Base-by-base conservation (phyloP, 2,797 vertebrate species). In the Acipenser transmontanus region DNA sequence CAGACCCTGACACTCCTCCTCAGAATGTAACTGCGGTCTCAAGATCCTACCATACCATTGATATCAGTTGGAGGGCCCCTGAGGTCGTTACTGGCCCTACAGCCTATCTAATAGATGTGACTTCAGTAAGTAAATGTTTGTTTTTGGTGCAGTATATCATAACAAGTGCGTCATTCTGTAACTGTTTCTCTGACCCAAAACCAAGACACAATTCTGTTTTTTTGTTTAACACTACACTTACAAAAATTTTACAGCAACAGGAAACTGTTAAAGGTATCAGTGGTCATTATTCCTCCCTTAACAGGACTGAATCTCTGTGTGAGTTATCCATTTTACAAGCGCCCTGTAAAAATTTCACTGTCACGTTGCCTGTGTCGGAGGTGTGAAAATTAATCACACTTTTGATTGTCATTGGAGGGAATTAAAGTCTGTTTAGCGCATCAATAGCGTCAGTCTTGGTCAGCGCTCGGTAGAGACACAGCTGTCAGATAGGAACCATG, bases 1-100 rank as follows among this genome's bases (percentile, higher is more conserved):
- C 77, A 99, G 97, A 91, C 77, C 94, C 96, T 61, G 95, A 98
- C 63, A 82, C 83, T 59, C 94, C 96, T 73, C 95, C 96, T 64
- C 87, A 84, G 80, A 75, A 86, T 69, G 82, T 98, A 52, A 82
- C 74, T 7, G 92, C 91, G 62, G 74, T 80, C 62, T 78, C 89
- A 49, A 88, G 85, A 49, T 94, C 91, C 62, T 87, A 92, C 70
- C 88, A 82, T 63, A 89, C 87, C 69, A 83, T 98, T 76, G 90
- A 74, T 72, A 86, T 99, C 72, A 81, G 73, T 63, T 99, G 97
- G 97, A 83, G 73, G 2, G 81, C 91, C 70, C 96, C 97, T 62
- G 75, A 72, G 64, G 56, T 95, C 77, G 85, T 99, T 64, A 94
- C 95, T 0, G 97, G 96, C 70, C 95, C 93, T 47, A 98, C 91